These are phyloP conservation scores for Limnephilus lunatus DNA, from an alignment of 2,888 invertebrate genomes.

Conservation along the genomic window DNA sequence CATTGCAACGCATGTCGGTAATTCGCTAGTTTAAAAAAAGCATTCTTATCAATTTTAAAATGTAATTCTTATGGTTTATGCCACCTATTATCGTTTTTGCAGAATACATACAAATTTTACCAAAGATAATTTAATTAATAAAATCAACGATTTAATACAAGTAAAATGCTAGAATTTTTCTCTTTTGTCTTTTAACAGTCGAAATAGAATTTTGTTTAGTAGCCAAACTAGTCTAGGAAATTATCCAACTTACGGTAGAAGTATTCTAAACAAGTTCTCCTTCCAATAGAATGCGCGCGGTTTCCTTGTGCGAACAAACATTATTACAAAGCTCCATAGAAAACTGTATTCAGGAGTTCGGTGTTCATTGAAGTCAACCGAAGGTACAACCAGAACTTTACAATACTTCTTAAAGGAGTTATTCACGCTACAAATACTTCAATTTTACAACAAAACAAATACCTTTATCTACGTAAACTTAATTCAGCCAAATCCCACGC, in stretches of 20 bases:
- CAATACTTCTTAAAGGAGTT: background rate
- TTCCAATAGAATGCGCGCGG: background rate
- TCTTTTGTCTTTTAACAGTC: background rate
- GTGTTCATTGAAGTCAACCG: constrained; percentile 19
- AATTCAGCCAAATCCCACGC: background rate
- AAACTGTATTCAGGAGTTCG: constrained; percentile 10
- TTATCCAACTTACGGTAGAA: background rate
- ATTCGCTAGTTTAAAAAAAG: no score
- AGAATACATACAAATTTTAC: no score
- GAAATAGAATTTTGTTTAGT: background rate
- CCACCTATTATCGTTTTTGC: no score
- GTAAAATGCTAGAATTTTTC: background rate
- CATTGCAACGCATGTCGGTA: no score
- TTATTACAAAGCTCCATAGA: constrained; percentile 13
- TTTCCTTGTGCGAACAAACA: constrained; percentile 27
- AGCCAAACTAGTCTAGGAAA: background rate
- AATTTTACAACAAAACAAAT: constrained; percentile 17
- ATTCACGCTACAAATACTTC: constrained; percentile 13
- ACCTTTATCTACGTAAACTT: background rate
- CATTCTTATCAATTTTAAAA: no score
- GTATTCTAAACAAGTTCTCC: background rate
- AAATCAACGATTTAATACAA: background rate
- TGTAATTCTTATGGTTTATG: no score
- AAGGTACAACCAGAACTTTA: constrained; percentile 19
- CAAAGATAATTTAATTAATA: no score